phyloP scores from a whole-genome alignment of 2,113 vertebrate genomes.

The Talpa occidentalis region DNA sequence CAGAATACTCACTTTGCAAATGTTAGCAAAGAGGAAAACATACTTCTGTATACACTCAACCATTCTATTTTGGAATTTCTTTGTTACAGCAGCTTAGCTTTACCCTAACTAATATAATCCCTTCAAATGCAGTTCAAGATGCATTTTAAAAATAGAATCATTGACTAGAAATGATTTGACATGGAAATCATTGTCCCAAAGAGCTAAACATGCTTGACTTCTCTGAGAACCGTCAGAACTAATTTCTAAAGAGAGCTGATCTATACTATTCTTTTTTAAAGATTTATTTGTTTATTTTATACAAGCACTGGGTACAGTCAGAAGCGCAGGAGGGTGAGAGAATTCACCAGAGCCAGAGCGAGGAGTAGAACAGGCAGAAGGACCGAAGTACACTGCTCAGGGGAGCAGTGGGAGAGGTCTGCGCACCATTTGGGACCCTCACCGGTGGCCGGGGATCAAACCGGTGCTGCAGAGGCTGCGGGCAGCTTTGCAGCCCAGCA shows the following conservation, averaged over 20 bases:
- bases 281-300: too few species aligned
- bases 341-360: too few species aligned
- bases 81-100: conserved; percentile 51
- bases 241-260: conserved; percentile 31
- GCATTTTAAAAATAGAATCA: conserved; percentile 61
- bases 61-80: not conserved
- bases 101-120: conserved; percentile 37
- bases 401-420: too few species aligned
- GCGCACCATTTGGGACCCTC: too few species aligned
- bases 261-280: conserved; percentile 52
- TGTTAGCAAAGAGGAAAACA: not conserved
- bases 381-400: too few species aligned
- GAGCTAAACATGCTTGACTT: conserved; percentile 52
- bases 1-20: not conserved
- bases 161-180: conserved; percentile 41
- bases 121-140: conserved; percentile 1
- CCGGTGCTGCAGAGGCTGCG: too few species aligned
- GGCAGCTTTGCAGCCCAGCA: too few species aligned
- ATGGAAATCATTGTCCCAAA: conserved; percentile 59
- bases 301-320: too few species aligned
- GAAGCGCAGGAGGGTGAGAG: too few species aligned
- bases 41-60: not conserved
- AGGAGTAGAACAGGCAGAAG: too few species aligned
- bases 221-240: conserved; percentile 53
- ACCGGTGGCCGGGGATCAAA: too few species aligned